Evolutionary conservation across 2,797 vertebrate genomes (phyloP).

Genomic region (Sebastes steindachneri): DNA sequence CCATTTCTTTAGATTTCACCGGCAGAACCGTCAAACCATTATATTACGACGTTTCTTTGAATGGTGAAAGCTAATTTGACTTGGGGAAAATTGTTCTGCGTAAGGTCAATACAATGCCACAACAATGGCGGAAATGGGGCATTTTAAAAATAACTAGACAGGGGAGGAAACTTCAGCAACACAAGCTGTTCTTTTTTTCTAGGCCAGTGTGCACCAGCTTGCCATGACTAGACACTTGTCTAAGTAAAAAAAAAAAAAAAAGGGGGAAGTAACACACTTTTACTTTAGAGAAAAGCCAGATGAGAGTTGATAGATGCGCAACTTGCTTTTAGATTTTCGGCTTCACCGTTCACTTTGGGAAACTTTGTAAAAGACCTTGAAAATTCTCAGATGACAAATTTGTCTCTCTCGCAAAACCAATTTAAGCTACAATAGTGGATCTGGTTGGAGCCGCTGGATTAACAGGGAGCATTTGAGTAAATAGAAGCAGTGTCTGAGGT

Average conservation of each 20-base stretch:
- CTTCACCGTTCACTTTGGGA: constrained; percentile 44
- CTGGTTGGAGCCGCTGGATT: background rate
- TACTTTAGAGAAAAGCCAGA: constrained; percentile 73
- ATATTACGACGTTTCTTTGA: constrained; percentile 83
- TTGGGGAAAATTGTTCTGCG: constrained; percentile 85
- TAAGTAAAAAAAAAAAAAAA: constrained; percentile 46
- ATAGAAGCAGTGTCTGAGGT: constrained; percentile 1
- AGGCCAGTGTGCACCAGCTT: constrained; percentile 80
- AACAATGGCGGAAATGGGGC: constrained; percentile 89
- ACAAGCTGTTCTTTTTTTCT: constrained; percentile 86
- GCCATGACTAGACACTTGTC: constrained; percentile 82
- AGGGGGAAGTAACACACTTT: constrained; percentile 74
- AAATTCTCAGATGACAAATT: constrained; percentile 50
- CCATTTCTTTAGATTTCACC: constrained; percentile 83
- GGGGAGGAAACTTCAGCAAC: constrained; percentile 84
- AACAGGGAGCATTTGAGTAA: background rate
- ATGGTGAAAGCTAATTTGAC: constrained; percentile 88
- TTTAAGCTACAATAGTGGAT: constrained; percentile 6
- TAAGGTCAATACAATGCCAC: constrained; percentile 89
- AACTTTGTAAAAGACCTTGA: constrained; percentile 67
- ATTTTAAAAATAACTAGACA: constrained; percentile 87
- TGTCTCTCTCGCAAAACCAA: constrained; percentile 29
- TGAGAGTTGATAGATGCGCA: constrained; percentile 71
- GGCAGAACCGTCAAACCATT: constrained; percentile 84
- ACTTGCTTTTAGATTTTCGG: constrained; percentile 61